Evolutionary conservation across 2,113 vertebrate genomes (phyloP), one percentile per base, ranked within the genome.

Genomic region (Apaloderma vittatum): DNA sequence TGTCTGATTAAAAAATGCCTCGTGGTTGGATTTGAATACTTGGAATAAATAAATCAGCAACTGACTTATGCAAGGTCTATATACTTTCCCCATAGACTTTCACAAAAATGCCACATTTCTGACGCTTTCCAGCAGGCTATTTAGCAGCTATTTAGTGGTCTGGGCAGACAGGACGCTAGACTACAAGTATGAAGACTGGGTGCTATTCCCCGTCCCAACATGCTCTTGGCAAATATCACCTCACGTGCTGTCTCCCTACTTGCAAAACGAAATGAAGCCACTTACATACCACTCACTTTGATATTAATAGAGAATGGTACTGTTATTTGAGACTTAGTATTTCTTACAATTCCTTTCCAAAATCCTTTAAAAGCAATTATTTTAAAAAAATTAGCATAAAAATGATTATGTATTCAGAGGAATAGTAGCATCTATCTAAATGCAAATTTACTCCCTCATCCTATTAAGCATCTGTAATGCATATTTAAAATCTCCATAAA

Each of bases 101-200:
- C 91, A 89, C 91, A 93, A 57, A 94, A 91, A 90, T 55, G 82
- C 67, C 91, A 89, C 73, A 96, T 95, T 94, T 93, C 93, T 97
- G 94, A 96, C 93, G 84, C 74, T 94, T 94, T 90, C 93, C 94
- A 94, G 85, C 90, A 89, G 74, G 43, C 83, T 93, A 72, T 76
- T 91, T 66, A 81, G 93, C 86, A 84, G 55, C 68, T 82, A 26
- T 40, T 40, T 40, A 40, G 23, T 21, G 40, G 70, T 21, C 80
- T 29, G 7, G 51, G 73, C 83, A 93, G 87, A 54, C 34, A 57
- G 72, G 79, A 67, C 76, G 61, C 20, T 45, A 66, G 77, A 46
- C 65, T 49, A 11, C 55, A 80, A 30, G 34, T 34, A 10, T 29
- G 58, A 62, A 32, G 54, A 57, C 43, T 52, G 74, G 34, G n/a